Evolutionary conservation across 2,888 invertebrate species (phyloP).

Genomic region (Cordilura impudica): DNA sequence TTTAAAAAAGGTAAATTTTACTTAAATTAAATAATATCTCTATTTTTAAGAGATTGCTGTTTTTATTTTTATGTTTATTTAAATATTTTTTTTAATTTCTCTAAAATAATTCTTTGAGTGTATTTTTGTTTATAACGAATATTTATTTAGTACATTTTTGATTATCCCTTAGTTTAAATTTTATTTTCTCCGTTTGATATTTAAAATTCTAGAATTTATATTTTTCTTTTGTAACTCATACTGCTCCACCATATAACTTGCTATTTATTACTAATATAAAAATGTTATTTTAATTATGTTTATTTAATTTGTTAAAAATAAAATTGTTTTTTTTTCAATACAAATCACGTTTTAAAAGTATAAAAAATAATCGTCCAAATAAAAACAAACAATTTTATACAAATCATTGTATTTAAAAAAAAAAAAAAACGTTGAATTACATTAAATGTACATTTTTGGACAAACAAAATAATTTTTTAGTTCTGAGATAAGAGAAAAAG

Average conservation of each 20-base stretch:
- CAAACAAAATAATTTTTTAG: neutral
- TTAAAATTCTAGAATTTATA: neutral
- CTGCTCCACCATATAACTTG: neutral
- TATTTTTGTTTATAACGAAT: neutral
- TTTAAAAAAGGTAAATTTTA: too few relatives aligned
- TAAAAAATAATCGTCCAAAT: slow-evolving; percentile 10
- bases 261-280: slow-evolving; percentile 11
- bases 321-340: slow-evolving; percentile 20
- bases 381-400: slow-evolving; percentile 45
- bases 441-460: slow-evolving; percentile 39
- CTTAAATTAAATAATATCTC: too few relatives aligned
- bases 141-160: slow-evolving; percentile 5
- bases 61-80: too few relatives aligned
- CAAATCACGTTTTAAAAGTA: slow-evolving; percentile 55
- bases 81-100: too few relatives aligned
- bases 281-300: slow-evolving; percentile 8
- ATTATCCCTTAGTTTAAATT: slow-evolving; percentile 27
- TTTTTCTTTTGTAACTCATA: neutral
- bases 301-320: slow-evolving; percentile 17
- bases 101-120: too few relatives aligned
- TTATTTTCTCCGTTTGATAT: slow-evolving; percentile 8
- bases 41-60: too few relatives aligned
- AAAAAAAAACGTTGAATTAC: slow-evolving; percentile 55
- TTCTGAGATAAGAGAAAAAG: slow-evolving; percentile 3
- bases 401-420: slow-evolving; percentile 55